A percentile compares a stretch with the other conserved stretches of the same genome.
Conservation (phyloP, 2,888 invertebrate species). For the Laothoe populi region DNA sequence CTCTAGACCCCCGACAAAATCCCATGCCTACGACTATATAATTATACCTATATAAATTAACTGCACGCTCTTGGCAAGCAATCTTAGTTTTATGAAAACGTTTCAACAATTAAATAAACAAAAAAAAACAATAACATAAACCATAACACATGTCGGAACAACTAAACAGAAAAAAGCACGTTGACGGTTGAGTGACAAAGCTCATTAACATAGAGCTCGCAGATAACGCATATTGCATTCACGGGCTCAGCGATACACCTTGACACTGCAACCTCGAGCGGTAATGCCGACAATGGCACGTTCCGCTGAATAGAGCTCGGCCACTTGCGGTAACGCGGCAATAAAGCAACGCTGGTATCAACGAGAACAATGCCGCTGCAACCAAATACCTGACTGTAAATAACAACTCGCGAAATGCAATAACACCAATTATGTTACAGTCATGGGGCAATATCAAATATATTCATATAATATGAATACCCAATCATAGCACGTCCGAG, state of each 20-base stretch:
- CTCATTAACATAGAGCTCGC: constrained; percentile 44
- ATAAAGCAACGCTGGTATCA: constrained; percentile 60
- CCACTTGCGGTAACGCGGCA: constrained; percentile 58
- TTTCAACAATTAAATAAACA: constrained; percentile 7
- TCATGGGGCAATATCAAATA: neutral
- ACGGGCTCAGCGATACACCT: constrained; percentile 57
- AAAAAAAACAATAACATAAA: constrained; percentile 25
- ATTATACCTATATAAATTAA: neutral
- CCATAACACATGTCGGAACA: constrained; percentile 26
- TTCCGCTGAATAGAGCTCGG: constrained; percentile 69
- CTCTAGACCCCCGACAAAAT: too few relatives aligned
- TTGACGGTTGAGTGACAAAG: constrained; percentile 30
- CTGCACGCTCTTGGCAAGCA: neutral
- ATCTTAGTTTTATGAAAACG: neutral
- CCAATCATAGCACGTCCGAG: neutral
- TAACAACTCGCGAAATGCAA: constrained; percentile 10
- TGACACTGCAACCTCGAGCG: constrained; percentile 71
- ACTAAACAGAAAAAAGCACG: constrained; percentile 27
- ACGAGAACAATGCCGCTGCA: constrained; percentile 49
- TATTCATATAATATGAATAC: neutral
- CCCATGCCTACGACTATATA: too few relatives aligned
- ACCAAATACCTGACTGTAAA: neutral
- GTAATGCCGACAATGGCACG: constrained; percentile 61
- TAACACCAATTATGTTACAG: constrained; percentile 12
- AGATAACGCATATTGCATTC: constrained; percentile 44